Evolutionary conservation across 2,888 invertebrate genomes (phyloP).

Genomic region (Cryptus armator): DNA sequence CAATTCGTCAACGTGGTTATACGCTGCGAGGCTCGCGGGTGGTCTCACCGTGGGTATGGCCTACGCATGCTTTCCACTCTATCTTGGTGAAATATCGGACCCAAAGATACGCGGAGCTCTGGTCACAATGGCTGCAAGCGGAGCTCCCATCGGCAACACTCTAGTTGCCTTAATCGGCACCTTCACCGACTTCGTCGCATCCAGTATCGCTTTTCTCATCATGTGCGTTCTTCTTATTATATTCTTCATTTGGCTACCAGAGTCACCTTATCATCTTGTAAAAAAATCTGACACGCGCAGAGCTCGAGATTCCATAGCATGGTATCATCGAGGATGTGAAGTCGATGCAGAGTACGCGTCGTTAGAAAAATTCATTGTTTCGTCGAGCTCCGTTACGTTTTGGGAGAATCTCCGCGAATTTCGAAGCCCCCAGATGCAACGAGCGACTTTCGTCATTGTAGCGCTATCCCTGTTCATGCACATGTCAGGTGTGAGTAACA

Average conservation of each 20-base stretch:
- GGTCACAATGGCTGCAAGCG: conserved; percentile 75
- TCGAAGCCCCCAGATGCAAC: conserved; percentile 51
- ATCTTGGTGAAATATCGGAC: conserved; percentile 75
- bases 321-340: conserved; percentile 76
- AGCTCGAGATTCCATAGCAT: conserved; percentile 74
- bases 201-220: conserved; percentile 75
- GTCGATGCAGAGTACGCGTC: conserved; percentile 71
- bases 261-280: conserved; percentile 77
- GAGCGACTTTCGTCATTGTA: conserved; percentile 53
- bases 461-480: conserved; percentile 64
- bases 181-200: conserved; percentile 72
- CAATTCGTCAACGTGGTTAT: conserved; percentile 72
- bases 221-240: conserved; percentile 71
- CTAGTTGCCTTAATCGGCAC: conserved; percentile 77
- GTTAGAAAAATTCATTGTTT: conserved; percentile 73
- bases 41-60: conserved; percentile 75
- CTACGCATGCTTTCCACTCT: conserved; percentile 75
- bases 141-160: conserved; percentile 75
- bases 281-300: conserved; percentile 62
- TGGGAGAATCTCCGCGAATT: conserved; percentile 59
- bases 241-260: conserved; percentile 76
- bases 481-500: conserved; percentile 60
- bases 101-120: conserved; percentile 78
- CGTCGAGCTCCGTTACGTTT: conserved; percentile 64
- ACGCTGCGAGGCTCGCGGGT: conserved; percentile 70